These are phyloP conservation scores for Eristalis arbustorum DNA, from an alignment of 2,888 invertebrate genomes.

Conservation along the genomic window DNA sequence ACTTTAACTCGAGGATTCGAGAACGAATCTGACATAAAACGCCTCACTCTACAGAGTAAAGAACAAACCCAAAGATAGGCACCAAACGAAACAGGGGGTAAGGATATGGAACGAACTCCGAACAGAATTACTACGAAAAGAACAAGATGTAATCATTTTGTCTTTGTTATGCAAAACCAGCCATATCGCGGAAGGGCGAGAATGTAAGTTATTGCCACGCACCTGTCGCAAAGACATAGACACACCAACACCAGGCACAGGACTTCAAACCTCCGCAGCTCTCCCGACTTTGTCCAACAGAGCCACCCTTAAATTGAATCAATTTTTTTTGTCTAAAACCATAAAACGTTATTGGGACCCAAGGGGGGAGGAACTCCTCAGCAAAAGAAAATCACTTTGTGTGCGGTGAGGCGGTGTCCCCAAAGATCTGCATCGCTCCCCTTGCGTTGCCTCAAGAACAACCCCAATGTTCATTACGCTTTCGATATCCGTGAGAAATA, in stretches of 20 bases:
- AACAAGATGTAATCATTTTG: constrained; percentile 70
- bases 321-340: constrained; percentile 62
- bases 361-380: constrained; percentile 36
- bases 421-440: constrained; percentile 14
- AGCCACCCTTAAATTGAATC: constrained; percentile 46
- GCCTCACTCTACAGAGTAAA: constrained; percentile 42
- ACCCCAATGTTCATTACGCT: constrained; percentile 30
- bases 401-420: constrained; percentile 24
- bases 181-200: neutral
- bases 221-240: constrained; percentile 37
- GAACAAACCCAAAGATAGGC: constrained; percentile 25
- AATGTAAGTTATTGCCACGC: constrained; percentile 40
- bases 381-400: constrained; percentile 64
- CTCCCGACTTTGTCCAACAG: constrained; percentile 16
- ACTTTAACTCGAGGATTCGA: constrained; percentile 69
- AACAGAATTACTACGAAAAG: constrained; percentile 44
- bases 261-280: neutral
- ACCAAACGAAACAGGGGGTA: constrained; percentile 18
- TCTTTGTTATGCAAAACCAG: constrained; percentile 66
- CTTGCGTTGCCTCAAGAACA: neutral
- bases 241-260: constrained; percentile 22
- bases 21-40: constrained; percentile 69
- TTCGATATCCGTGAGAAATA: constrained; percentile 28
- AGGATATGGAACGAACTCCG: neutral
- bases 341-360: constrained; percentile 63